Evolutionary conservation across 1,140 invertebrate species (phyloP).

Genomic region (Drosophila novamexicana): DNA sequence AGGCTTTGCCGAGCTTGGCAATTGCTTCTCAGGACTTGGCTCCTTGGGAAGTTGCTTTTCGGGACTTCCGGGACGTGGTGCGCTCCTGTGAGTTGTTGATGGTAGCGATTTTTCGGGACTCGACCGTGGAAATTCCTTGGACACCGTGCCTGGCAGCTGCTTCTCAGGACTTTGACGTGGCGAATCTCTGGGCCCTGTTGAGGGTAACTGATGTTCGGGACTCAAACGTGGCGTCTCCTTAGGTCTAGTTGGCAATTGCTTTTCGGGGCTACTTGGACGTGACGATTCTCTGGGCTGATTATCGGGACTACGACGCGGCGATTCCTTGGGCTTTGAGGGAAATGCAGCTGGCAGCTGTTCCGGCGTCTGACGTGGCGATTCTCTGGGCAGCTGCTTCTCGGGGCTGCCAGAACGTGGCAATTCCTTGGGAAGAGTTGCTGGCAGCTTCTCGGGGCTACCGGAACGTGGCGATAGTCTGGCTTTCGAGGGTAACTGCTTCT

Average conservation of each 20-base stretch:
- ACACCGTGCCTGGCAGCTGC: neutral
- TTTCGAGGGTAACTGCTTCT: constrained; percentile 16
- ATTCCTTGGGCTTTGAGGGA: neutral
- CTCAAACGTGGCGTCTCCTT: constrained; percentile 21
- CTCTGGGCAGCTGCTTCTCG: constrained; percentile 22
- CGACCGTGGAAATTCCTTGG: neutral
- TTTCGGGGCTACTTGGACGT: constrained; percentile 20
- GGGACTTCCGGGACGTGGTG: neutral
- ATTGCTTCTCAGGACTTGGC: constrained; percentile 9
- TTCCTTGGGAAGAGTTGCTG: constrained; percentile 9
- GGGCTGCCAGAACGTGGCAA: constrained; percentile 10
- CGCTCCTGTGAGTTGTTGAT: too few species aligned
- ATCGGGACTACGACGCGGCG: neutral
- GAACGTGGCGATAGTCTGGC: constrained; percentile 5
- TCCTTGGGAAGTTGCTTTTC: constrained; percentile 5
- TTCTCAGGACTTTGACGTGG: constrained; percentile 45
- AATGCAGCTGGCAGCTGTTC: neutral
- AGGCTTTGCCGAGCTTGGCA: constrained; percentile 16
- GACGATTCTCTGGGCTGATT: constrained; percentile 1
- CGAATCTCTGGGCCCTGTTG: constrained; percentile 12
- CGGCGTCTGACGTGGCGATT: constrained; percentile 7
- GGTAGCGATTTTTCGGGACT: neutral
- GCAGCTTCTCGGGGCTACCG: constrained; percentile 11
- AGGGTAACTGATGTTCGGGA: constrained; percentile 16
- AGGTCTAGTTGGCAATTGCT: neutral